These are phyloP conservation scores for Luperina nickerlii DNA, from an alignment of 2,888 invertebrate genomes.

Conservation along the genomic window DNA sequence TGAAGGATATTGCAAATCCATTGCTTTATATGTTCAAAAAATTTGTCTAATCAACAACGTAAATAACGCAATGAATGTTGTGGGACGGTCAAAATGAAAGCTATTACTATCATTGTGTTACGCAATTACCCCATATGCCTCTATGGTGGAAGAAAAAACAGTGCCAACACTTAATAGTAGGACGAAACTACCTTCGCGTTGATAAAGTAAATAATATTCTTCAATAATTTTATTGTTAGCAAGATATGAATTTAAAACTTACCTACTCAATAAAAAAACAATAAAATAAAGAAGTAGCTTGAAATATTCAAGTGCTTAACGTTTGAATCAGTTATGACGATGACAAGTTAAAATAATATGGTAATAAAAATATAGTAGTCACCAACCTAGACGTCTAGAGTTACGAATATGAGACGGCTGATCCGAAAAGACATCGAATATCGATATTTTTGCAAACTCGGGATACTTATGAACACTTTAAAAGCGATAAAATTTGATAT, in stretches of 20 bases:
- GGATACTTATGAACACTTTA: conserved; percentile 73
- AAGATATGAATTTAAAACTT: conserved; percentile 3
- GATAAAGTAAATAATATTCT: background rate
- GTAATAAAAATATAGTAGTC: conserved; percentile 52
- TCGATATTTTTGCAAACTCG: conserved; percentile 68
- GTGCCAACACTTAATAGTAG: background rate
- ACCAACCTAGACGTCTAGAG: conserved; percentile 52
- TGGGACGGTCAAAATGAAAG: background rate
- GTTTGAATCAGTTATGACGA: conserved; percentile 34
- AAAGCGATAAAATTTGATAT: conserved; percentile 72
- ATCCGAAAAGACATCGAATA: conserved; percentile 46
- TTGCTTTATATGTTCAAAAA: background rate
- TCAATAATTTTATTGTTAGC: background rate
- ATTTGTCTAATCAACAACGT: background rate
- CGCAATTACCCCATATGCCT: background rate
- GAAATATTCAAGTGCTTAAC: conserved; percentile 29
- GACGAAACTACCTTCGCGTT: background rate
- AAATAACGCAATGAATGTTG: background rate
- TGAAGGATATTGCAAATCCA: background rate
- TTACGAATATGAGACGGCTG: conserved; percentile 64
- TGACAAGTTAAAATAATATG: conserved; percentile 40
- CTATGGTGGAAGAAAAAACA: background rate
- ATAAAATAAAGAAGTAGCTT: conserved; percentile 30
- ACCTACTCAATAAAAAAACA: conserved; percentile 16
- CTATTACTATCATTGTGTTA: background rate